Evolutionary conservation across 2,888 invertebrate genomes (phyloP).

Genomic region (Brachyptera risi): DNA sequence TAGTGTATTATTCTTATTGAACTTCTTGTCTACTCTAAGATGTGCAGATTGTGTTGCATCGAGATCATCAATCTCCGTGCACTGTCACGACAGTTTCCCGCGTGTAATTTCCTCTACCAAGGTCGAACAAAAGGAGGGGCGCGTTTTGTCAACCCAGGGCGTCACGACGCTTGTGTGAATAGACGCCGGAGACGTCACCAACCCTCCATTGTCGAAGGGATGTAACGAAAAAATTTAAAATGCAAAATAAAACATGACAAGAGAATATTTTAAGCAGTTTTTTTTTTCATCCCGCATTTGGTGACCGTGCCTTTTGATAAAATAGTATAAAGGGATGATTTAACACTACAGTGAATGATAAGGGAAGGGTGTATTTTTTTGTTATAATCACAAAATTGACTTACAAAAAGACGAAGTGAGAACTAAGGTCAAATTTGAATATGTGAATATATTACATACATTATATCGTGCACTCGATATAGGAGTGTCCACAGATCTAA

Average conservation of each 20-base stretch:
- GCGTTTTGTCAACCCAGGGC: constrained; percentile 7
- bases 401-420: constrained; percentile 6
- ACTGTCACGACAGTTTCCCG: not conserved
- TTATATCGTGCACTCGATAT: too few species aligned
- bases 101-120: not conserved
- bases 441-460: constrained; percentile 7
- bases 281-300: constrained; percentile 1
- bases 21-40: too few species aligned
- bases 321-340: constrained; percentile 13
- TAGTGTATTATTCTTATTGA: too few species aligned
- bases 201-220: constrained; percentile 22
- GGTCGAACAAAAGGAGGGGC: constrained; percentile 3
- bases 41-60: too few species aligned
- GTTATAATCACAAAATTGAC: constrained; percentile 19
- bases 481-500: too few species aligned
- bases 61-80: constrained; percentile 3
- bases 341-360: constrained; percentile 19
- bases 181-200: constrained; percentile 18
- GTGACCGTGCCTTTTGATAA: constrained; percentile 9
- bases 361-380: constrained; percentile 16
- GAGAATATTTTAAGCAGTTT: constrained; percentile 19
- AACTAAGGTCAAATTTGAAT: not conserved
- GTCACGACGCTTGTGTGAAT: constrained; percentile 7
- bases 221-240: constrained; percentile 30
- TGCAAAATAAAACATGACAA: constrained; percentile 26